A percentile compares a stretch with the other conserved stretches of the same genome.
These are phyloP conservation scores for Tragelaphus scriptus DNA, from an alignment of 2,113 vertebrate species.

Conservation along the genomic window DNA sequence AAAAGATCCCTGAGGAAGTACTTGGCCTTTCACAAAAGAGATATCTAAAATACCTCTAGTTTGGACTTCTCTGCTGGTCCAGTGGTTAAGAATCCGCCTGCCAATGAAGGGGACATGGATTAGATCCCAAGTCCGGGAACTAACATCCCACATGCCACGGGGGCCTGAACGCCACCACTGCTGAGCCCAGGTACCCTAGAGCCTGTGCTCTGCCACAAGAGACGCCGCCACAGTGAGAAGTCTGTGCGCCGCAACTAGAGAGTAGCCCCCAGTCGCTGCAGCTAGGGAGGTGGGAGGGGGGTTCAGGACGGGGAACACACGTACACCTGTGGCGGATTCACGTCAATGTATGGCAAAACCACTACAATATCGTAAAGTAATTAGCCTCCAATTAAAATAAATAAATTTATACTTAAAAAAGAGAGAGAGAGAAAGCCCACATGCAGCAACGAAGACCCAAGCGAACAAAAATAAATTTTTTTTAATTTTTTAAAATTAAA, in stretches of 20 bases:
- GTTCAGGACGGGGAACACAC: not conserved
- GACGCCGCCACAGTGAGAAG: fast-evolving
- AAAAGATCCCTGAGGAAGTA: not conserved
- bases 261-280: fast-evolving
- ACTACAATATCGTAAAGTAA: not conserved
- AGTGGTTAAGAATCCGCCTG: not conserved
- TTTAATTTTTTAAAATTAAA: not conserved
- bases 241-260: fast-evolving
- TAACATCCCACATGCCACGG: not conserved
- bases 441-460: not conserved
- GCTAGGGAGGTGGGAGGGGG: not conserved
- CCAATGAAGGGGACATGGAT: not conserved
- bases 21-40: not conserved
- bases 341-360: not conserved
- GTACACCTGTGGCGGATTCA: fast-evolving
- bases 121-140: not conserved
- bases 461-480: not conserved
- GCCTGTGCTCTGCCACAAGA: not conserved
- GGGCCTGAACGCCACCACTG: not conserved
- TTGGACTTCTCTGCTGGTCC: not conserved
- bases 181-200: not conserved
- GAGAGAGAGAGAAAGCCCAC: not conserved
- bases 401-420: not conserved
- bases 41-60: not conserved
- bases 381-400: not conserved